Percentiles rank a stretch among this genome's conserved stretches.
These are phyloP conservation scores for Acanthopagrus latus DNA, from an alignment of 2,797 vertebrate species.

Conservation along the genomic window DNA sequence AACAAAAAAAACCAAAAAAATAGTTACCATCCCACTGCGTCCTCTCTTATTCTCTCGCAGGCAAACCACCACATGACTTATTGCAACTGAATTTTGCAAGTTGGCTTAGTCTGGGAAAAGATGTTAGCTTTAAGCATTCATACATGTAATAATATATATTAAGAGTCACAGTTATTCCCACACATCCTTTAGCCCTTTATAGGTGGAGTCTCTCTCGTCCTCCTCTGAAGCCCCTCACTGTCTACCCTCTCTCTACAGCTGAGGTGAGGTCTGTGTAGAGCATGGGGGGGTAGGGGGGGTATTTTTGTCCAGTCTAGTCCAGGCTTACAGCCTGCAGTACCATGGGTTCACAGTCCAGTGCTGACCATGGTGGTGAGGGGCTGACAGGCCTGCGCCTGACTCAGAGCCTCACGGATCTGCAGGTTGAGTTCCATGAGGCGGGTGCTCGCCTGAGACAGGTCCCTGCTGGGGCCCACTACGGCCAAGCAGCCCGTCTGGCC, in stretches of 20 bases:
- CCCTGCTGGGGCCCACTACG: slow-evolving; percentile 92
- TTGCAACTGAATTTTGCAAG: slow-evolving; percentile 86
- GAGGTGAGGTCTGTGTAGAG: slow-evolving; percentile 58
- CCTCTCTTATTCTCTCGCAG: slow-evolving; percentile 76
- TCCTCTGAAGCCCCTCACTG: slow-evolving; percentile 52
- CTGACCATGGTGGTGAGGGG: slow-evolving; percentile 81
- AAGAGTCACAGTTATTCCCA: slow-evolving; percentile 82
- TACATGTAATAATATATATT: slow-evolving; percentile 75
- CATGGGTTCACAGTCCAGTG: slow-evolving; percentile 91
- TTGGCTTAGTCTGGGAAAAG: slow-evolving; percentile 81
- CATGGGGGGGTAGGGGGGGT: slow-evolving; percentile 10
- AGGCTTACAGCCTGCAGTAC: slow-evolving; percentile 37
- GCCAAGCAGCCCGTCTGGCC: slow-evolving; percentile 97
- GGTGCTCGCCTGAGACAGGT: slow-evolving; percentile 93
- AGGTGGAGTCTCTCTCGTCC: slow-evolving; percentile 74
- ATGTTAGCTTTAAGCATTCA: slow-evolving; percentile 79
- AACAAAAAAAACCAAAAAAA: slow-evolving; percentile 10
- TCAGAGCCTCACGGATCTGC: slow-evolving; percentile 95
- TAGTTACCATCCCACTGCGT: slow-evolving; percentile 56
- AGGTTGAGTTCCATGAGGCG: slow-evolving; percentile 98
- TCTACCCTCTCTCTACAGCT: slow-evolving; percentile 58
- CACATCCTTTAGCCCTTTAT: slow-evolving; percentile 87
- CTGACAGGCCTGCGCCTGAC: slow-evolving; percentile 89
- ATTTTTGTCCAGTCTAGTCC: slow-evolving; percentile 51
- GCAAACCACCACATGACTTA: slow-evolving; percentile 81